Percentiles rank a stretch among this genome's conserved stretches.
phyloP scores from a whole-genome alignment of 1,140 invertebrate species.

The Cydia splendana region DNA sequence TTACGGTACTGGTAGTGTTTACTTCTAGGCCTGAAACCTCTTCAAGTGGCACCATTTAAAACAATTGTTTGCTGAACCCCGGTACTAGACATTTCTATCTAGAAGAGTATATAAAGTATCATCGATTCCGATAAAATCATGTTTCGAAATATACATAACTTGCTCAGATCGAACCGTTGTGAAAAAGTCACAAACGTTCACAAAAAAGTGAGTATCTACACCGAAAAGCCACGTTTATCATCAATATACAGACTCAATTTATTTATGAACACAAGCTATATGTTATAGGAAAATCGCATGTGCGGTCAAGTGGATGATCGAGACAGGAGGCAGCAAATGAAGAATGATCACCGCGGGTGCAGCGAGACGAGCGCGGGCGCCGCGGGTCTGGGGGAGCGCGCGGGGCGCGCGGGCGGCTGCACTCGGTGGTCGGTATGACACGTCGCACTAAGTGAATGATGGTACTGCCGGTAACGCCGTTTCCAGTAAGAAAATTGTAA shows the following conservation, averaged over 20 bases:
- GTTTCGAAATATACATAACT: no score
- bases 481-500: conserved; percentile 14
- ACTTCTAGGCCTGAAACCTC: no score
- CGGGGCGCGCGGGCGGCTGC: conserved; percentile 10
- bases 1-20: no score
- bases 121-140: no score
- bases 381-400: conserved; percentile 10
- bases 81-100: no score
- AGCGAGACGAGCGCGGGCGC: conserved; percentile 27
- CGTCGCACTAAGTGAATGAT: conserved; percentile 71
- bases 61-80: no score
- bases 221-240: not conserved
- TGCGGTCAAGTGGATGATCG: conserved; percentile 49
- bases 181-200: no score
- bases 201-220: no score
- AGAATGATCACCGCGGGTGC: conserved; percentile 71
- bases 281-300: conserved; percentile 20
- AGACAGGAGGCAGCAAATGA: conserved; percentile 59
- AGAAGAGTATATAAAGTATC: no score
- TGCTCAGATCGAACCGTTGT: no score
- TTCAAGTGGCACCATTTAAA: no score
- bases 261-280: not conserved
- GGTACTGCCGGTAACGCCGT: conserved; percentile 36
- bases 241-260: not conserved
- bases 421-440: conserved; percentile 47